Evolutionary conservation across 2,113 vertebrate species (phyloP), one percentile per base, ranked within the genome.

Genomic region (Chaetodon trifascialis): DNA sequence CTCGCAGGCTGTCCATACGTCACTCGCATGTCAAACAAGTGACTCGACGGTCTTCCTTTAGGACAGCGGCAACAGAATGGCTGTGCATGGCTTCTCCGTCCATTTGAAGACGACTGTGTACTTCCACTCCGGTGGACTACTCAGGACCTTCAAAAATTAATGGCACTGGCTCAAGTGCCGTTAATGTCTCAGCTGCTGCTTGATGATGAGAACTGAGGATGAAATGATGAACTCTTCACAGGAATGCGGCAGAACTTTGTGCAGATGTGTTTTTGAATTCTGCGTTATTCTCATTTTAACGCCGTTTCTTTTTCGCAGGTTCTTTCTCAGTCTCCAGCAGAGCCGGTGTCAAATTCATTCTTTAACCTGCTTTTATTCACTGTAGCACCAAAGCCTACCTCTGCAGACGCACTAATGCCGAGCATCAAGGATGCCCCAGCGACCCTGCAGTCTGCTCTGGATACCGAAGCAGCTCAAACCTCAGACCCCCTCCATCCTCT

Each of bases 101-200:
- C 21, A 23, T 80, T 88, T 93, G 94, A 94, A 94, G 93, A 79
- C 21, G 40, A 34, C 88, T 86, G 86, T 85, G 91, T 93, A 94
- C 92, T 91, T 94, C 86, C 88, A 86, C 88, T 59, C 17, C 14
- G 75, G 89, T 91, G 87, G 92, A 80, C 93, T 94, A 91, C 90
- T 54, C 90, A 80, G 90, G 76, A 73, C 75, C 93, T 94, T 95
- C 93, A 94, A 80, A 40, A 2, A 73, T 94, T 94, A 95, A 94
- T 91, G 87, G 71, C 73, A 17, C 88, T 14, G 47, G 59, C 58
- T 76, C 49, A 4, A 15, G 85, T 70, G 92, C n/a, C 86, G 93
- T 94, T 94, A 94, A 94, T 86, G 42, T 21, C 47, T 44, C 17
- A 66, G 82, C 82, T 88, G 79, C 72, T 83, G 80, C 75, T 84